Evolutionary conservation across 2,113 vertebrate species (phyloP).

Genomic region (Sula dactylatra): DNA sequence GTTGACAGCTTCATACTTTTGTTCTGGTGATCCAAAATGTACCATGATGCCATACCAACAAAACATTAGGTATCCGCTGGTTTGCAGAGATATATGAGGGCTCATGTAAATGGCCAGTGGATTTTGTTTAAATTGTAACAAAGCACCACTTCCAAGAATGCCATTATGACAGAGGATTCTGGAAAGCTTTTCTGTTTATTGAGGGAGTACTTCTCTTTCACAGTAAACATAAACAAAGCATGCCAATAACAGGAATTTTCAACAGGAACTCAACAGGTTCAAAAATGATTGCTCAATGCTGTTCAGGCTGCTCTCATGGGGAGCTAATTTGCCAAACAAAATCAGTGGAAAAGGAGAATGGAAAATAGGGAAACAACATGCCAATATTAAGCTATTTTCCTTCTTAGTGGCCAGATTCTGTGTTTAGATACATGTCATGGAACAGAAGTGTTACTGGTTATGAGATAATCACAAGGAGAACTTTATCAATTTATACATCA

Average conservation of each 20-base stretch:
- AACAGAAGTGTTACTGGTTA: background rate
- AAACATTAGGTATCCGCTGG: background rate
- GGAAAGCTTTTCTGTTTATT: conserved; percentile 10
- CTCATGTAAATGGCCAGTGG: background rate
- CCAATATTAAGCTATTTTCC: background rate
- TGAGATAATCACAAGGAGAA: background rate
- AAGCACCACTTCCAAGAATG: background rate
- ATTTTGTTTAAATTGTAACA: background rate
- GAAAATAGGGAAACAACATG: background rate
- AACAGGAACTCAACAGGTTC: background rate
- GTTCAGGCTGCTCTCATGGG: background rate
- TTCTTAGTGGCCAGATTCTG: background rate
- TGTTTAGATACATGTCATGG: background rate
- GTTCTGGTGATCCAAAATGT: background rate
- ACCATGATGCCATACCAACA: background rate
- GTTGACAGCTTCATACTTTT: background rate
- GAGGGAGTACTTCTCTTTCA: background rate
- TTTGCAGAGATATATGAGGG: background rate
- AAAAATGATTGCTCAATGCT: background rate
- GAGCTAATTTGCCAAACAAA: background rate
- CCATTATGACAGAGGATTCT: background rate
- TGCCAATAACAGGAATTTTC: background rate
- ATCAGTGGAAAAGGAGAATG: background rate
- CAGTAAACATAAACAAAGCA: conserved; percentile 18
- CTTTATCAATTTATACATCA: background rate